phyloP scores from a whole-genome alignment of 2,113 vertebrate genomes.

The Gulo gulo region DNA sequence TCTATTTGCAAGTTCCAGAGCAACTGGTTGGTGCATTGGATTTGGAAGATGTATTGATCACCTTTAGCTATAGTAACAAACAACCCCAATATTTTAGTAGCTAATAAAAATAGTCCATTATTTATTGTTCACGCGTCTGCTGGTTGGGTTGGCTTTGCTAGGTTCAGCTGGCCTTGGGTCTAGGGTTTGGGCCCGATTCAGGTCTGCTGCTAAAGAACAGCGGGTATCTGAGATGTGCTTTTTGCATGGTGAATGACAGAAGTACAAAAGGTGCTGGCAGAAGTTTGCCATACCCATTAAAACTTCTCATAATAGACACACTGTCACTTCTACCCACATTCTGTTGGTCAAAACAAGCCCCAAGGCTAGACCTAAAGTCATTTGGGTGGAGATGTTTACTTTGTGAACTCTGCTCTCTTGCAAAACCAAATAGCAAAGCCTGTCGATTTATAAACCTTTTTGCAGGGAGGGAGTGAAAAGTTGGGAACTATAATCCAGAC shows the following conservation, averaged over 20 bases:
- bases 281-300: background rate
- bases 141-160: background rate
- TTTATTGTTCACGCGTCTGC: background rate
- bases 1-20: constrained; percentile 29
- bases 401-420: background rate
- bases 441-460: constrained; percentile 3
- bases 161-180: background rate
- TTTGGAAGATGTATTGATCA: background rate
- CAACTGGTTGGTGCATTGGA: background rate
- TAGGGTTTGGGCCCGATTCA: background rate
- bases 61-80: constrained; percentile 26
- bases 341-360: background rate
- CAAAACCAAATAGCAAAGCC: background rate
- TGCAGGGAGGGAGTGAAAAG: background rate
- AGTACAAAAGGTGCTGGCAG: background rate
- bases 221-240: background rate
- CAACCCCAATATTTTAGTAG: background rate
- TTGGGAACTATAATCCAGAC: constrained; percentile 10
- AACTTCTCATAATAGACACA: background rate
- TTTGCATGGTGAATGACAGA: background rate
- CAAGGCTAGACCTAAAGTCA: background rate
- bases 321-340: background rate
- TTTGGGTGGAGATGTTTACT: background rate
- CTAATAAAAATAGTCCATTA: constrained; percentile 18
- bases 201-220: background rate